Conservation (phyloP, 1,140 invertebrate genomes). For the Paracyclopina nana region DNA sequence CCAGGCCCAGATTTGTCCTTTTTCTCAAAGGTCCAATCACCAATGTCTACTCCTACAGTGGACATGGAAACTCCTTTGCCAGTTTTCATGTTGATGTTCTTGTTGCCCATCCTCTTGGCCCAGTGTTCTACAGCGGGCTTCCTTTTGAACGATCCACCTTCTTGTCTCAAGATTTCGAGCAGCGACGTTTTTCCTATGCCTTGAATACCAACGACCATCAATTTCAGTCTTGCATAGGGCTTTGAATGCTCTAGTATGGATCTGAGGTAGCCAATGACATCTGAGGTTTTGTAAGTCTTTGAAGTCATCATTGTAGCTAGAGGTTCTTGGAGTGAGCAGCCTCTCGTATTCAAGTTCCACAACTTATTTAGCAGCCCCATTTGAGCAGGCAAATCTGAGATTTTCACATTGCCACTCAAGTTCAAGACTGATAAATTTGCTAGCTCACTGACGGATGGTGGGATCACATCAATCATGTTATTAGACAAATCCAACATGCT, state of each 20-base stretch:
- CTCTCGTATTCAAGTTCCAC: slow-evolving; percentile 85
- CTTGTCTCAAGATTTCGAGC: slow-evolving; percentile 62
- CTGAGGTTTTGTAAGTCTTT: slow-evolving; percentile 85
- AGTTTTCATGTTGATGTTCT: slow-evolving; percentile 50
- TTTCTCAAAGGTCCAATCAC: slow-evolving; percentile 80
- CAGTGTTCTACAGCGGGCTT: slow-evolving; percentile 59
- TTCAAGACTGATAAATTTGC: slow-evolving; percentile 80
- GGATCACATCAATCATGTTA: slow-evolving; percentile 59
- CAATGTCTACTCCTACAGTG: slow-evolving; percentile 90
- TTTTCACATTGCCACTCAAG: slow-evolving; percentile 63
- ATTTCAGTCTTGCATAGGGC: slow-evolving; percentile 83
- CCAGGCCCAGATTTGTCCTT: slow-evolving; percentile 43
- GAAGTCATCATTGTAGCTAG: slow-evolving; percentile 76
- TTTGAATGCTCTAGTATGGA: slow-evolving; percentile 62
- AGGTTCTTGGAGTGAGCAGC: slow-evolving; percentile 69
- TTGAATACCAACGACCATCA: slow-evolving; percentile 91
- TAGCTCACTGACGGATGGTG: slow-evolving; percentile 62
- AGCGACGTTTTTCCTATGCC: slow-evolving; percentile 86
- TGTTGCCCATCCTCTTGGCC: slow-evolving; percentile 82
- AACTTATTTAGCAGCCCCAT: slow-evolving; percentile 77
- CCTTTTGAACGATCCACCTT: slow-evolving; percentile 51
- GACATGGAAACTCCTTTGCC: slow-evolving; percentile 60
- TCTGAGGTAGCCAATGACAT: slow-evolving; percentile 86
- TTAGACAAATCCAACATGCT: slow-evolving; percentile 86
- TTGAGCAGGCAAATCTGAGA: slow-evolving; percentile 71